These are phyloP conservation scores for Takifugu flavidus DNA, from an alignment of 2,113 vertebrate species.

Conservation along the genomic window DNA sequence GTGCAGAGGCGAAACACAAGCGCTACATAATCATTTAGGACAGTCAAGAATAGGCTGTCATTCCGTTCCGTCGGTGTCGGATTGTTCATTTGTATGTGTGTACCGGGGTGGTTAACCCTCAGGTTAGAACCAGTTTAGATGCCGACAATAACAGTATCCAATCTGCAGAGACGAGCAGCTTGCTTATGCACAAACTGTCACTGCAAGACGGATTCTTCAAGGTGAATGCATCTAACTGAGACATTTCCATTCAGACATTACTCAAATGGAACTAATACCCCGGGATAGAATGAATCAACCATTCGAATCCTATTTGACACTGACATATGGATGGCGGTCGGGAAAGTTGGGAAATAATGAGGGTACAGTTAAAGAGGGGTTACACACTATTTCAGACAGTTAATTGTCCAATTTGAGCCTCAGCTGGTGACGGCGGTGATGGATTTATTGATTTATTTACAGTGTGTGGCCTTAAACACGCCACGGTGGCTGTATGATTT, in stretches of 20 bases:
- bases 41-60: too few relatives aligned
- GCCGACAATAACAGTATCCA: constrained; percentile 33
- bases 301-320: constrained; percentile 51
- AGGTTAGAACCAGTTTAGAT: constrained; percentile 43
- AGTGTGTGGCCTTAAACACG: neutral
- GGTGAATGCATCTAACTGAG: constrained; percentile 58
- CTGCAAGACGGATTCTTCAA: constrained; percentile 54
- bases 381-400: constrained; percentile 34
- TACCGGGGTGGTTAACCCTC: constrained; percentile 19
- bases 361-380: constrained; percentile 30
- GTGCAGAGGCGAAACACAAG: too few relatives aligned
- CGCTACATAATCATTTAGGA: too few relatives aligned
- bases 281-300: constrained; percentile 57
- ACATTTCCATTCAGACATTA: constrained; percentile 63
- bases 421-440: constrained; percentile 11
- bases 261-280: constrained; percentile 64
- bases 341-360: constrained; percentile 26
- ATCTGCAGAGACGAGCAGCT: constrained; percentile 13
- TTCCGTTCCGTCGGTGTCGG: constrained; percentile 27
- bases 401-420: constrained; percentile 46
- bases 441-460: constrained; percentile 5
- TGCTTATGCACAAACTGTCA: constrained; percentile 40
- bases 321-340: constrained; percentile 43
- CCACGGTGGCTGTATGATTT: too few relatives aligned
- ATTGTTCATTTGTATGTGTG: constrained; percentile 47